Evolutionary conservation across 2,797 vertebrate genomes (phyloP).

Genomic region (Ataeniobius toweri): DNA sequence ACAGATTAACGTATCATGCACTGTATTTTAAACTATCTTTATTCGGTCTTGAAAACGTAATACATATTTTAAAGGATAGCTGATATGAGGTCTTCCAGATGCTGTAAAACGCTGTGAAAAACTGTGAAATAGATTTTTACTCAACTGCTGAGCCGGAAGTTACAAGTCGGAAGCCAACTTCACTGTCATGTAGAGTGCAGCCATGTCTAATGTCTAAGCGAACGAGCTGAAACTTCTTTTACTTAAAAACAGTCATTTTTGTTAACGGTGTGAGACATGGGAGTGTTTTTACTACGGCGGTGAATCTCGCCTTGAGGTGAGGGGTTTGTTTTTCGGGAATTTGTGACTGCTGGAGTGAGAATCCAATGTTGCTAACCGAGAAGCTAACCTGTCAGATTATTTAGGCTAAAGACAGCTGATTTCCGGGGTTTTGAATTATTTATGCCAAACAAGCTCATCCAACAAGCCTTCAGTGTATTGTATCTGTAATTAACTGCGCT

Average conservation of each 20-base stretch:
- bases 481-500: not conserved
- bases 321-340: not conserved
- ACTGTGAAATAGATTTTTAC: not conserved
- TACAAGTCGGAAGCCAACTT: slow-evolving; percentile 1
- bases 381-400: slow-evolving; percentile 39
- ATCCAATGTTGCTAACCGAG: slow-evolving; percentile 13
- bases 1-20: not conserved
- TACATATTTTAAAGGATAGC: not conserved
- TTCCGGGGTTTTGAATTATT: not conserved
- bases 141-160: not conserved
- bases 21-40: not conserved
- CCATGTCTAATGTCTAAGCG: not conserved
- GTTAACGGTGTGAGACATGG: not conserved
- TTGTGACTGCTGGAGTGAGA: not conserved
- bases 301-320: slow-evolving; percentile 30
- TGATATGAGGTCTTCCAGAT: not conserved
- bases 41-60: not conserved
- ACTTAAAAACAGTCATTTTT: not conserved
- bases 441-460: not conserved
- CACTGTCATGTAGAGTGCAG: not conserved
- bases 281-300: accelerated
- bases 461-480: not conserved
- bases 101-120: not conserved
- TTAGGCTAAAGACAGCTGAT: not conserved
- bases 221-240: not conserved